A percentile compares a stretch with the other conserved stretches of the same genome.
Evolutionary conservation across 2,888 invertebrate genomes (phyloP).

Genomic region (Nomada fabriciana): DNA sequence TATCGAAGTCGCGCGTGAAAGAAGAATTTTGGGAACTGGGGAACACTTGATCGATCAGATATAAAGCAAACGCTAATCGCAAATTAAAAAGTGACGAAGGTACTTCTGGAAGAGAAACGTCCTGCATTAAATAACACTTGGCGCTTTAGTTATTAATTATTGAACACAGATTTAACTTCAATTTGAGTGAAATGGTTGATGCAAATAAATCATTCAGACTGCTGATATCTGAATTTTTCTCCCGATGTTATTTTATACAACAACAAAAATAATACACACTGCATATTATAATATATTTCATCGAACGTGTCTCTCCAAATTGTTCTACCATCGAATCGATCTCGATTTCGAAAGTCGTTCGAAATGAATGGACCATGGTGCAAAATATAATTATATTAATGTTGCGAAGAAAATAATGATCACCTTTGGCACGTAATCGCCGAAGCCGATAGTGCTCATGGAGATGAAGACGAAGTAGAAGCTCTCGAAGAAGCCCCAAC

Average conservation of each 20-base stretch:
- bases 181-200: no score
- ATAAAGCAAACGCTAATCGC: slow-evolving; percentile 55
- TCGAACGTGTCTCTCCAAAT: slow-evolving; percentile 10
- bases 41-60: not conserved
- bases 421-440: slow-evolving; percentile 94
- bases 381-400: not conserved
- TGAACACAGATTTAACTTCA: no score
- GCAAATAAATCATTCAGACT: not conserved
- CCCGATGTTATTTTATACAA: no score
- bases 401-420: slow-evolving; percentile 30
- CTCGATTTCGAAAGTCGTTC: not conserved
- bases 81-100: slow-evolving; percentile 50
- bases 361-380: slow-evolving; percentile 15
- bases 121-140: not conserved
- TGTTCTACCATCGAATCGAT: not conserved
- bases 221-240: not conserved
- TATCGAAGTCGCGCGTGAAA: no score
- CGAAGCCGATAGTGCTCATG: slow-evolving; percentile 98
- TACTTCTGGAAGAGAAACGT: slow-evolving; percentile 10
- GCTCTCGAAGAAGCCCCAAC: slow-evolving; percentile 96
- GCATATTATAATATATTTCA: not conserved
- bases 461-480: slow-evolving; percentile 99
- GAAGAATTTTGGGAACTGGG: not conserved
- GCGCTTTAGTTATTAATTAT: not conserved
- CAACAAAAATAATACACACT: no score